Evolutionary conservation across 1,140 invertebrate species (phyloP).

Genomic region (Triops cancriformis): DNA sequence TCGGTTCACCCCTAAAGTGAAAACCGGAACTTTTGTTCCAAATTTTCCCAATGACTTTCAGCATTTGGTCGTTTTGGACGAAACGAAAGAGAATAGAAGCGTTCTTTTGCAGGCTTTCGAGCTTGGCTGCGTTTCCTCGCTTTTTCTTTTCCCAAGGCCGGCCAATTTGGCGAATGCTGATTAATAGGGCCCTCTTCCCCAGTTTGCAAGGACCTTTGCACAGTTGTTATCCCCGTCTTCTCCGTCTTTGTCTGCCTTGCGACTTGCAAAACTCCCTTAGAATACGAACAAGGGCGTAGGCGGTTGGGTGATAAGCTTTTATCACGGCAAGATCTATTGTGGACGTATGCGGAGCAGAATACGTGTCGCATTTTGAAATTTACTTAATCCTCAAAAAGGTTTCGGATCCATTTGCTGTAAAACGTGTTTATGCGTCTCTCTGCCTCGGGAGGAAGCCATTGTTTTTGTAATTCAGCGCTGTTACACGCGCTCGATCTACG

Average conservation of each 20-base stretch:
- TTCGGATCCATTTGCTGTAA: not conserved
- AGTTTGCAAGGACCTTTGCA: not conserved
- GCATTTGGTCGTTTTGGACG: not conserved
- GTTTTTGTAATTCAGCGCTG: not conserved
- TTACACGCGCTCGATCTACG: not conserved
- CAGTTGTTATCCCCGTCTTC: not conserved
- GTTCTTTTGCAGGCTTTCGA: conserved; percentile 10
- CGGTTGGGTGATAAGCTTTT: not conserved
- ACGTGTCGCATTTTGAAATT: not conserved
- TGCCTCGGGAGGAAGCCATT: not conserved
- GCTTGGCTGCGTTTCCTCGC: conserved; percentile 2
- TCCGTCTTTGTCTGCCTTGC: not conserved
- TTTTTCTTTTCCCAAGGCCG: conserved; percentile 11
- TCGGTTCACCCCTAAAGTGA: not conserved
- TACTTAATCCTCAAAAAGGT: not conserved
- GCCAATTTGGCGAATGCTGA: conserved; percentile 4
- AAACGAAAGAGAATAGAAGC: not conserved
- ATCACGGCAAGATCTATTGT: not conserved
- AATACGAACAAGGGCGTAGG: conserved; percentile 5
- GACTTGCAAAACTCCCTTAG: not conserved
- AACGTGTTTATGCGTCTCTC: not conserved
- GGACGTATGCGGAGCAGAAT: not conserved
- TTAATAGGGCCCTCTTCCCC: conserved; percentile 1
- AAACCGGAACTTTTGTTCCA: not conserved
- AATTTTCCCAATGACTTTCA: conserved; percentile 1